Conservation (phyloP, 2,113 vertebrate species). For the Phalacrocorax aristotelis region DNA sequence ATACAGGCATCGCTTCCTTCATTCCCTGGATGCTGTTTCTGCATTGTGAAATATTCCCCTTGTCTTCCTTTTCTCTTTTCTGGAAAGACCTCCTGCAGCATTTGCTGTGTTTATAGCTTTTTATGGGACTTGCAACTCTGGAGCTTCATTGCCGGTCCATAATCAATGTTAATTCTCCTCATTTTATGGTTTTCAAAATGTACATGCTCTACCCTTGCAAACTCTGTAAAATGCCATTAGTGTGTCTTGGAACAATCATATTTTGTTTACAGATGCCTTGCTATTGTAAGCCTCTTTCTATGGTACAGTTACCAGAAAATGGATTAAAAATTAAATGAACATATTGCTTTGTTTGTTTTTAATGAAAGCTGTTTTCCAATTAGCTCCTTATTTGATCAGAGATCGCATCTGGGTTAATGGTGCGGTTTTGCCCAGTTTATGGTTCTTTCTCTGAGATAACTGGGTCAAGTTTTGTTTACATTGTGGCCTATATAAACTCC, state of each 20-base stretch:
- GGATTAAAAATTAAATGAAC: slow-evolving; percentile 34
- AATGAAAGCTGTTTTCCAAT: slow-evolving; percentile 28
- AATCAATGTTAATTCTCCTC: slow-evolving; percentile 18
- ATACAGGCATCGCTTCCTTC: not conserved
- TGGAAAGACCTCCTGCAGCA: not conserved
- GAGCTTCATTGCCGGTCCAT: not conserved
- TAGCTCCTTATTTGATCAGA: slow-evolving; percentile 29
- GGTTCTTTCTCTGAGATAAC: not conserved
- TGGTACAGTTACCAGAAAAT: slow-evolving; percentile 39
- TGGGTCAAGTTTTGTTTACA: not conserved
- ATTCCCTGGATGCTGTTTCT: not conserved
- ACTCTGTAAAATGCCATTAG: not conserved
- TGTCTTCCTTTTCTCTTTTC: not conserved
- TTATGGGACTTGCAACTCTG: not conserved
- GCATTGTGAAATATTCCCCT: not conserved
- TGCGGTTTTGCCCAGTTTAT: not conserved
- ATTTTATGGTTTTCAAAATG: slow-evolving; percentile 17
- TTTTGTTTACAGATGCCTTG: not conserved
- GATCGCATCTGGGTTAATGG: not conserved
- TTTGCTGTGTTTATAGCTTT: not conserved
- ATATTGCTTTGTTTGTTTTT: slow-evolving; percentile 31
- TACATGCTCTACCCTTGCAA: not conserved
- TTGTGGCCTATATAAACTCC: not conserved
- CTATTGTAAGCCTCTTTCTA: not conserved
- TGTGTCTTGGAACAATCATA: not conserved